These are phyloP conservation scores for Serripes groenlandicus DNA, from an alignment of 2,888 invertebrate genomes.

Conservation along the genomic window DNA sequence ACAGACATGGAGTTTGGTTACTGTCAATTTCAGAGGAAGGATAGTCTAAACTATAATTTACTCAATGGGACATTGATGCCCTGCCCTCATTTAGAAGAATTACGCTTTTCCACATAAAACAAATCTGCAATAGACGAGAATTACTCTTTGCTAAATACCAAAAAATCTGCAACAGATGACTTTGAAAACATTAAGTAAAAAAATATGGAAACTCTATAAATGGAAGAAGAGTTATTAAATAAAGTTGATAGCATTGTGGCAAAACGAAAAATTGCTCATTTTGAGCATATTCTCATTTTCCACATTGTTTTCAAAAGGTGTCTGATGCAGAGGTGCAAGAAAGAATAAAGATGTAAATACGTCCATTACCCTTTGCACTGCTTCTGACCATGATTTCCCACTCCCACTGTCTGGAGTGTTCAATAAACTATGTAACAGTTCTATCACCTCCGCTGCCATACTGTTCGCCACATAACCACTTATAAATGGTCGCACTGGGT, in stretches of 20 bases:
- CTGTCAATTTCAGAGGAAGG: no score
- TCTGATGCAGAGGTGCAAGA: background rate
- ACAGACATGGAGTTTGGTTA: no score
- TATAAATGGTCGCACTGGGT: slow-evolving; percentile 86
- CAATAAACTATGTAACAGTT: slow-evolving; percentile 84
- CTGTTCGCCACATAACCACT: slow-evolving; percentile 87
- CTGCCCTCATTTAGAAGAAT: no score
- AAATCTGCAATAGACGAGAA: no score
- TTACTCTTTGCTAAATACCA: background rate
- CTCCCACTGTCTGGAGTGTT: slow-evolving; percentile 79
- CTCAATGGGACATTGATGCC: no score
- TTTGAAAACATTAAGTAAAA: no score
- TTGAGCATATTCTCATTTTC: background rate
- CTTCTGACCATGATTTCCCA: slow-evolving; percentile 84
- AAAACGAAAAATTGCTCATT: background rate
- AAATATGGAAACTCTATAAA: no score
- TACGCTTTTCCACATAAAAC: no score
- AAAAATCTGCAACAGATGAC: no score
- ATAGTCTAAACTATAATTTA: no score
- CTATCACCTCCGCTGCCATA: slow-evolving; percentile 86
- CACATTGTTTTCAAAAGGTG: background rate
- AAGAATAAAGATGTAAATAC: background rate
- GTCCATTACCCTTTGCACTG: slow-evolving; percentile 82
- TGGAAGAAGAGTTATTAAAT: background rate
- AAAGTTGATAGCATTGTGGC: background rate